Evolutionary conservation across 2,797 vertebrate species (phyloP), one percentile per base, ranked within the genome.

Genomic region (Halcyon badia): DNA sequence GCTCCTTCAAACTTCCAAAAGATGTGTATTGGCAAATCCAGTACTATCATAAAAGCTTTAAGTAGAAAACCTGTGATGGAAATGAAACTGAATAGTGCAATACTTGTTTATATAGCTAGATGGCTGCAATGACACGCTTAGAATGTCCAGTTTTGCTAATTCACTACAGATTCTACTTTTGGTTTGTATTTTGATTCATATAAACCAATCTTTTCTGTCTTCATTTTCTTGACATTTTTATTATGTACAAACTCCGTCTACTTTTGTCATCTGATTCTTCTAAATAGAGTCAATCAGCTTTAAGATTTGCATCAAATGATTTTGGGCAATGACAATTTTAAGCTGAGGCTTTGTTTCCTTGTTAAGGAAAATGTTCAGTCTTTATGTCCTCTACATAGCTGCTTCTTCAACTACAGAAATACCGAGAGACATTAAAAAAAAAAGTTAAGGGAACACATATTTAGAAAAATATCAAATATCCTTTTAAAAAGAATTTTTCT

Each of bases 81-180:
- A 79, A 31, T 24, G 35, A 48, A 84, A 30, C 33, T n/a, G 31
- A 44, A 10, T 12, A 18, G 31, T 90, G 91, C 68, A 96, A 5
- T 95, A 89, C 87, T 93, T 39, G 21, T 14, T 4, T 28, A 1
- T 8, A 35, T 58, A 58, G 81, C 94, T 96, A 97, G 97, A 95
- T 96, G 97, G 97, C 95, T 97, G 95, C 89, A 96, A 41, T 37
- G 79, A 42, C 76, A 81, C 96, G 57, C 57, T 42, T 30, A 75
- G 42, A 66, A n/a, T 15, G 19, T 49, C 65, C 81, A 54, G 48
- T 42, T 66, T 65, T 52, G 78, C 19, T 69, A 92, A 69, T 68
- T 69, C 30, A 4, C 82, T 66, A 42, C 0, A 1, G 75, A 49
- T 77, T 56, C 78, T 80, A 26, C 37, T 91, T 89, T 75, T 68